Base-by-base conservation (phyloP, 2,888 invertebrate genomes). In the Cheilosia scutellata region DNA sequence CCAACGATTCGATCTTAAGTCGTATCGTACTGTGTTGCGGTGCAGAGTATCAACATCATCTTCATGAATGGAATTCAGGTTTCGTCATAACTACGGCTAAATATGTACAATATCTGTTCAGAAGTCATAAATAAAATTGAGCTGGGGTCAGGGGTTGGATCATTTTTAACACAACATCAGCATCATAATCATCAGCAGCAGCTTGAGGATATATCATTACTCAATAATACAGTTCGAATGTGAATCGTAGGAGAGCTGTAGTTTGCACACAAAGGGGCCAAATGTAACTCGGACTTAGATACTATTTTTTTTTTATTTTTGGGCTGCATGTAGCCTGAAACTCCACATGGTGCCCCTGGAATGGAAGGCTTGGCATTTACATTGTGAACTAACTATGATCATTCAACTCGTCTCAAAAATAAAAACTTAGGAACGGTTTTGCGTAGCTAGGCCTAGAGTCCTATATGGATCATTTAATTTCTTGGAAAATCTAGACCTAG, bases 151-250 rank as follows among this genome's bases (percentile, higher is more conserved):
- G 51, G 51, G 76, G 76, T 66, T 66, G 66, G 66, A 66, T 66
- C 76, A 76, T 76, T 76, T 76, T 76, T 66, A 76, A 76, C 76
- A 76, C 76, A 76, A 76, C 76, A 68, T 57, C 66, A 51, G 76
- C 66, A 68, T 68, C 49, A 76, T 76, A 58, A 66, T 51, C 66
- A 76, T 66, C 66, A 51, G 25, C 51, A 27, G 27, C 51, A 60
- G 66, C 76, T 76, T 51, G 66, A 68, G 76, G 66, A 66, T 68
- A 31, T 60, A 51, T 76, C 76, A 76, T 76, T 76, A 68, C 58
- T 76, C 76, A 76, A 66, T 66, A 66, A 75, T 65, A 27, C 47
- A 58, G 75, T 57, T 75, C 40, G 75, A 75, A 29, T 65, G 74
- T 20, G 44, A 49, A 40, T 75, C 65, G 44, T 57, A 42, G 47